Percentiles rank a stretch among this genome's conserved stretches.
These are phyloP conservation scores for Helostoma temminkii DNA, from an alignment of 2,797 vertebrate genomes.

Conservation along the genomic window DNA sequence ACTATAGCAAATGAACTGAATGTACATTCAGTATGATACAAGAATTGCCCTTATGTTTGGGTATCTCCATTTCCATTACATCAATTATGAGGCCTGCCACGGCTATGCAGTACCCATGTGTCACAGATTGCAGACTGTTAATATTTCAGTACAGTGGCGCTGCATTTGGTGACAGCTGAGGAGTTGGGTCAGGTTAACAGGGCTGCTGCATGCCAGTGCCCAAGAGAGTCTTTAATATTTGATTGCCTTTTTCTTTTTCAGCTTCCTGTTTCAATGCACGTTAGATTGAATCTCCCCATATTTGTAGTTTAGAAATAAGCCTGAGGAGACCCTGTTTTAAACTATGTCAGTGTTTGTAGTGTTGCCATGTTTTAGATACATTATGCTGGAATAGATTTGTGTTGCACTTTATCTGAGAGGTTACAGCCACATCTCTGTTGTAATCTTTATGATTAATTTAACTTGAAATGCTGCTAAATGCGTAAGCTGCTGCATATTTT, in stretches of 20 bases:
- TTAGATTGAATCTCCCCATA: constrained; percentile 41
- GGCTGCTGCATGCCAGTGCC: constrained; percentile 71
- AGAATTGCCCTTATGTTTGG: neutral
- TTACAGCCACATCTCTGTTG: neutral
- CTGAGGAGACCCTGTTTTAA: constrained; percentile 1
- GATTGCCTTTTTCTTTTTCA: constrained; percentile 57
- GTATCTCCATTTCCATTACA: constrained; percentile 28
- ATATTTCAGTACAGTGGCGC: constrained; percentile 77
- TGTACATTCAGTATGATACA: neutral
- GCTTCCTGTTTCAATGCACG: constrained; percentile 63
- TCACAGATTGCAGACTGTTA: constrained; percentile 75
- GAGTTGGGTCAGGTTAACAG: constrained; percentile 71
- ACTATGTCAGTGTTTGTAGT: neutral
- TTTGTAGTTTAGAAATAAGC: constrained; percentile 37
- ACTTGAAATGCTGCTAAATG: constrained; percentile 16
- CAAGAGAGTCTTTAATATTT: constrained; percentile 78
- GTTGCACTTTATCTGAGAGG: neutral
- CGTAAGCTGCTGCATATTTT: constrained; percentile 11
- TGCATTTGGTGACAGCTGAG: constrained; percentile 70
- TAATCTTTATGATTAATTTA: constrained; percentile 4
- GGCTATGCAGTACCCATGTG: constrained; percentile 42
- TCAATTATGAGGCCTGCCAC: constrained; percentile 19
- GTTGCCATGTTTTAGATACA: neutral
- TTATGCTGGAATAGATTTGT: neutral
- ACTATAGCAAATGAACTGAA: neutral